A percentile compares a stretch with the other conserved stretches of the same genome.
Evolutionary conservation across 2,888 invertebrate genomes (phyloP).

Genomic region (Drepanosiphum platanoidis): DNA sequence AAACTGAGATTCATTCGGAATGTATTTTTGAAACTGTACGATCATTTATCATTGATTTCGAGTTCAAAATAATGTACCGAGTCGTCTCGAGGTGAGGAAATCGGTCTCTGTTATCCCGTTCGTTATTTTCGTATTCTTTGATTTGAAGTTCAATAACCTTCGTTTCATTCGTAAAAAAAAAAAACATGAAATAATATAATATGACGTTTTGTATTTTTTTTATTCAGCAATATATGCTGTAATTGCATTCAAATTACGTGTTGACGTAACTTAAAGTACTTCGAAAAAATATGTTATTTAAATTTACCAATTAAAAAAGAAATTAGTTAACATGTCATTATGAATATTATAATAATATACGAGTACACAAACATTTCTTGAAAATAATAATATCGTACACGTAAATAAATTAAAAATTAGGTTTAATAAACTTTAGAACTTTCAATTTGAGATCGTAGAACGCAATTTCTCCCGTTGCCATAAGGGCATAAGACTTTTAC

Average conservation of each 20-base stretch:
- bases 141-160: neutral
- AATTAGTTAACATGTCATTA: neutral
- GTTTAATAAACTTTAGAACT: constrained; percentile 12
- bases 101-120: neutral
- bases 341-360: neutral
- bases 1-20: neutral
- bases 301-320: neutral
- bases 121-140: neutral
- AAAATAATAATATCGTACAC: neutral
- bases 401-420: constrained; percentile 6
- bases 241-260: neutral
- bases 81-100: neutral
- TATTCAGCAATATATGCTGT: neutral
- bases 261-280: neutral
- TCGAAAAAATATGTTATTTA: neutral
- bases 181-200: no score
- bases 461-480: neutral
- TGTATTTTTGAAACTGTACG: neutral
- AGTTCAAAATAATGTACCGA: neutral
- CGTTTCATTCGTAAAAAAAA: neutral
- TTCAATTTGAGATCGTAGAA: neutral
- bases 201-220: neutral
- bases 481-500: neutral
- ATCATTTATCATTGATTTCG: neutral
- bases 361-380: neutral